A percentile compares a stretch with the other conserved stretches of the same genome.
Conservation (phyloP, 2,888 invertebrate species). For the Luffia ferchaultella region DNA sequence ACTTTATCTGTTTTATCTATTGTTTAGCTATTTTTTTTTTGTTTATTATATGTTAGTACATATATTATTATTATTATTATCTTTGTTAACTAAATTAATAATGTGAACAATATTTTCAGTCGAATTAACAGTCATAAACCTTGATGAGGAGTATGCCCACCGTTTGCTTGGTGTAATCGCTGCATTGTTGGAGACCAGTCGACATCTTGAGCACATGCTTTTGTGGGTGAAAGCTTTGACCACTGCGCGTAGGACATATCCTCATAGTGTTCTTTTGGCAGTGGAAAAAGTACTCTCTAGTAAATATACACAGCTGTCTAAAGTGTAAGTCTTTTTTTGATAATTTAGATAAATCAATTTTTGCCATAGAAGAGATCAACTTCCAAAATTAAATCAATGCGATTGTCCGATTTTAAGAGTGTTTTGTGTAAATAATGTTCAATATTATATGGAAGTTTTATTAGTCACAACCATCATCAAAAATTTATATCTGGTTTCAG, state of each 20-base stretch:
- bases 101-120: slow-evolving; percentile 79
- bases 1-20: no score
- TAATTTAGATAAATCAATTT: no score
- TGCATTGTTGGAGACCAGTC: slow-evolving; percentile 75
- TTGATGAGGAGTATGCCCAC: slow-evolving; percentile 80
- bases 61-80: slow-evolving; percentile 7
- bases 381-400: no score
- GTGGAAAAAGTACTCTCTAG: slow-evolving; percentile 82
- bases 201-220: slow-evolving; percentile 90
- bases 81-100: slow-evolving; percentile 10
- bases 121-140: slow-evolving; percentile 71
- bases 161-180: slow-evolving; percentile 77
- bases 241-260: slow-evolving; percentile 67
- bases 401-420: no score
- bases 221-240: slow-evolving; percentile 79
- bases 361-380: no score
- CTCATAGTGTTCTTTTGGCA: slow-evolving; percentile 72
- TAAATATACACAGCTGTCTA: slow-evolving; percentile 82
- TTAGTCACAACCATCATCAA: no score
- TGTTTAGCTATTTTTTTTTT: no score
- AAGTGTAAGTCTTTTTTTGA: slow-evolving; percentile 91
- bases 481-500: no score
- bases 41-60: no score
- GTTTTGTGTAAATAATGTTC: no score
- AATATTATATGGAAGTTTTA: no score